A percentile compares a stretch with the other conserved stretches of the same genome.
Evolutionary conservation across 2,888 invertebrate species (phyloP).

Genomic region (Nephrotoma flavescens): DNA sequence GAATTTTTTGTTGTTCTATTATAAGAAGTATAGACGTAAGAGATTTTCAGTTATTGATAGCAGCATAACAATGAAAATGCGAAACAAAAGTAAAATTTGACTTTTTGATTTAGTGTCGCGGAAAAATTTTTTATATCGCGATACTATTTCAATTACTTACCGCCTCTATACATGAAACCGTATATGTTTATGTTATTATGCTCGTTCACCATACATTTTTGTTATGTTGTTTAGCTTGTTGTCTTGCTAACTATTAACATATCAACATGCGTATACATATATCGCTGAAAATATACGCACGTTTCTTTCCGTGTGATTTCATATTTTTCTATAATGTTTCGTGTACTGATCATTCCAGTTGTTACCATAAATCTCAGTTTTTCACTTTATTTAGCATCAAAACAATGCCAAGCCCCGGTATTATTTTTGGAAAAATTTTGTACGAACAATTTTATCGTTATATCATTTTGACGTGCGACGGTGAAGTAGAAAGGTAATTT

Average conservation of each 20-base stretch:
- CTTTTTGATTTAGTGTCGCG: neutral
- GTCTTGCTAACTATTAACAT: too few species aligned
- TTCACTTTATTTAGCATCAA: neutral
- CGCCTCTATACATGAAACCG: neutral
- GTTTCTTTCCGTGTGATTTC: too few species aligned
- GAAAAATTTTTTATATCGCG: neutral
- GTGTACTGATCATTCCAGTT: neutral
- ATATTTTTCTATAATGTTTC: too few species aligned
- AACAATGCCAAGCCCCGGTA: neutral
- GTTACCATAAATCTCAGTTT: neutral
- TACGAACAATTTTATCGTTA: neutral
- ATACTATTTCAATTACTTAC: neutral
- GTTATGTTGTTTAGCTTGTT: too few species aligned
- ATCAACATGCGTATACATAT: too few species aligned
- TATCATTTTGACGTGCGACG: neutral
- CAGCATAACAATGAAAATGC: neutral
- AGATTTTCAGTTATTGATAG: neutral
- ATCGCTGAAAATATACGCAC: too few species aligned
- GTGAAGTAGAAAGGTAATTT: too few species aligned
- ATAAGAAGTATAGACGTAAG: neutral
- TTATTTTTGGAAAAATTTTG: neutral
- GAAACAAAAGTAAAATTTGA: neutral
- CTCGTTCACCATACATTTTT: too few species aligned
- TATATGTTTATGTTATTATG: too few species aligned
- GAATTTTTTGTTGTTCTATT: too few species aligned